Evolutionary conservation across 2,888 invertebrate genomes (phyloP), one percentile per base, ranked within the genome.

Genomic region (Rhyacophila evoluta): DNA sequence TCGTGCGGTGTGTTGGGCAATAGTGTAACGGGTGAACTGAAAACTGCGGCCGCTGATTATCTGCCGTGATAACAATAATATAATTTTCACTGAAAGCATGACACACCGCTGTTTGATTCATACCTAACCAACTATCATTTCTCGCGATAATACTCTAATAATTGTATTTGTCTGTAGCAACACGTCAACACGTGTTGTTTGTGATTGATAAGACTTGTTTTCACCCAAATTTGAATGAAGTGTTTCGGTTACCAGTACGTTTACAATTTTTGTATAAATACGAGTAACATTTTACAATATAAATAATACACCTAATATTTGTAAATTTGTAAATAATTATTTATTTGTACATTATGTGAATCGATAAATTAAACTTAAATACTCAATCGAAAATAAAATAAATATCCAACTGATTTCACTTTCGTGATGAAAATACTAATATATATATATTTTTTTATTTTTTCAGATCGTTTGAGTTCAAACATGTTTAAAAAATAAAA

Each of bases 1-100:
- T 80, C 80, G 78, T 73, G 77, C 75, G 37, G 77, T 55, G 39
- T 70, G 78, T 80, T 78, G 80, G 72, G 80, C 78, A 80, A 79
- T 72, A 10, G 67, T 36, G 67, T 38, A 55, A 19, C 55, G 55
- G 55, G 55, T 55, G 55, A 55, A 55, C 55, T 55, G 55, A 55
- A 55, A 55, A 55, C 19, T 19, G 55, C 55, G 55, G 19, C 55
- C 55, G 12, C 55, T 55, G 55, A 55, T 55, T 55, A 55, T 55
- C 55, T 55, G 55, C 55, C 55, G 19, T 19, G 55, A 55, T 55
- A 55, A 55, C 55, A 55, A 55, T 55, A 55, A 55, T 25, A 55
- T 55, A 55, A 55, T 55, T 55, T 55, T 55, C 55, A 55, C 55
- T 55, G 55, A 55, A 55, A 55, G 55, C 19, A 55, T 55, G 55